phyloP scores from a whole-genome alignment of 2,113 vertebrate species.

The Procavia capensis region DNA sequence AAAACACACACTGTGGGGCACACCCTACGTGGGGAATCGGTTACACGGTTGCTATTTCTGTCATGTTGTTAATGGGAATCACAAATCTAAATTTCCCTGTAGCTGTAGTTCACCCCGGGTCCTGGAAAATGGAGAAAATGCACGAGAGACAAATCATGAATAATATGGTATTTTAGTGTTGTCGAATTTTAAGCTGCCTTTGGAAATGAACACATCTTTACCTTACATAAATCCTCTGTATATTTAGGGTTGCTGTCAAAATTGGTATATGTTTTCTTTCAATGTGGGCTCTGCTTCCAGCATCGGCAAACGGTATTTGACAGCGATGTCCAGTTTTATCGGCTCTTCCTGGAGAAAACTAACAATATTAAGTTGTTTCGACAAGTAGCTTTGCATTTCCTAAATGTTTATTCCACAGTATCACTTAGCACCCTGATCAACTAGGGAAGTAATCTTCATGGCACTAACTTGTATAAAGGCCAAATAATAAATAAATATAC shows the following conservation, averaged over 20 bases:
- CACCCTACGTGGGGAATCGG: conserved; percentile 17
- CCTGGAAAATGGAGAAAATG: conserved; percentile 13
- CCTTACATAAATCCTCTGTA: conserved; percentile 59
- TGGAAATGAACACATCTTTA: conserved; percentile 77
- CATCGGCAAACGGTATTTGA: neutral
- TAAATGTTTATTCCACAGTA: conserved; percentile 67
- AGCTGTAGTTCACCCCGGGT: conserved; percentile 59
- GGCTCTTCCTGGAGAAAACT: conserved; percentile 21
- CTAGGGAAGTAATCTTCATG: conserved; percentile 53
- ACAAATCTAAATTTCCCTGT: conserved; percentile 59
- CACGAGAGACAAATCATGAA: conserved; percentile 73
- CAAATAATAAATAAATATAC: neutral
- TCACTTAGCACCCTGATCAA: conserved; percentile 53
- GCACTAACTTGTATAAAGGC: conserved; percentile 46
- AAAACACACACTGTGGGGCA: neutral
- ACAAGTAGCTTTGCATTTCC: conserved; percentile 71
- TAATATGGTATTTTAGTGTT: conserved; percentile 64
- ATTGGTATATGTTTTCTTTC: conserved; percentile 60
- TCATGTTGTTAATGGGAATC: conserved; percentile 61
- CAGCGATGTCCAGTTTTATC: conserved; percentile 46
- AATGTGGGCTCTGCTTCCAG: conserved; percentile 21
- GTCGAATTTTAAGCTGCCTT: conserved; percentile 75
- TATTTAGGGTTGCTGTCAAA: neutral
- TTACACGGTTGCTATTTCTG: neutral
- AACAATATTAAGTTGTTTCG: conserved; percentile 63